A percentile compares a stretch with the other conserved stretches of the same genome.
Conservation (phyloP, 2,888 invertebrate genomes). For the Nephrocerus scutellatus region DNA sequence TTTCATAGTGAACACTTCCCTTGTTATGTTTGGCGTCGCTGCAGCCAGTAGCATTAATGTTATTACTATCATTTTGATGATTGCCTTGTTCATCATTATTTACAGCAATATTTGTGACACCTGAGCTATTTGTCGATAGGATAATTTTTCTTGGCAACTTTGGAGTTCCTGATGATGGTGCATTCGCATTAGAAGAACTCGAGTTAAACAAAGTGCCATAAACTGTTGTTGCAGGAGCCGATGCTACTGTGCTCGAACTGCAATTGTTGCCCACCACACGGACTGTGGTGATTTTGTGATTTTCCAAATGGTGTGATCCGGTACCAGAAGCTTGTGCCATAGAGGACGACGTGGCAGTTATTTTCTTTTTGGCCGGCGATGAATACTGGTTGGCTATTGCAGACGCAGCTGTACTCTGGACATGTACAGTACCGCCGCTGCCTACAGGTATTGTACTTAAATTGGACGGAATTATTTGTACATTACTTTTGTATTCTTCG, state of each 20-base stretch:
- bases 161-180: slow-evolving; percentile 28
- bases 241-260: slow-evolving; percentile 15
- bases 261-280: slow-evolving; percentile 32
- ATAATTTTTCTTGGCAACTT: slow-evolving; percentile 42
- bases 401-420: slow-evolving; percentile 23
- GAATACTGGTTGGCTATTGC: slow-evolving; percentile 36
- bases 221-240: slow-evolving; percentile 19
- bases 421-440: slow-evolving; percentile 34
- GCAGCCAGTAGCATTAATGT: not conserved
- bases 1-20: slow-evolving; percentile 41
- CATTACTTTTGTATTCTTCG: slow-evolving; percentile 45
- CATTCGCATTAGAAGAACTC: slow-evolving; percentile 12
- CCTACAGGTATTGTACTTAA: slow-evolving; percentile 26
- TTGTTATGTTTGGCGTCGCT: slow-evolving; percentile 12
- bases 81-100: slow-evolving; percentile 30
- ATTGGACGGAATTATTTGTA: slow-evolving; percentile 49
- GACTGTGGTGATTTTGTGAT: slow-evolving; percentile 39
- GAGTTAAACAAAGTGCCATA: slow-evolving; percentile 25
- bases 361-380: slow-evolving; percentile 33
- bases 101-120: slow-evolving; percentile 43
- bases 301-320: slow-evolving; percentile 25
- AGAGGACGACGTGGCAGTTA: slow-evolving; percentile 19
- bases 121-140: slow-evolving; percentile 41
- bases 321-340: too few species aligned
- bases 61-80: not conserved